Evolutionary conservation across 2,113 vertebrate genomes (phyloP).

Genomic region (Ascaphus truei): DNA sequence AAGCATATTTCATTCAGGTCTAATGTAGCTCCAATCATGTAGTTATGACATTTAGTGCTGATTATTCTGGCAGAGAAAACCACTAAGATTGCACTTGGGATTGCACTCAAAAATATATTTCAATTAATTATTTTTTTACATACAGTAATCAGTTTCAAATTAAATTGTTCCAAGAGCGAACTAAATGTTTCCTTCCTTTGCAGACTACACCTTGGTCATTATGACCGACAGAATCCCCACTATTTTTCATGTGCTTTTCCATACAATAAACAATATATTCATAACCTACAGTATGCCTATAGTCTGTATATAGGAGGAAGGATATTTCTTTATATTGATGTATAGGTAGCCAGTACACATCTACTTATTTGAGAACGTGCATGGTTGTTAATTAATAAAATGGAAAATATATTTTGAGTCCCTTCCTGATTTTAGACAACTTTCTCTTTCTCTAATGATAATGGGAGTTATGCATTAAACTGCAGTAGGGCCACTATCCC

Average conservation of each 20-base stretch:
- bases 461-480: too few species aligned
- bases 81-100: background rate
- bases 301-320: background rate
- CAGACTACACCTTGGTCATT: background rate
- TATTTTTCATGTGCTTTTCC: background rate
- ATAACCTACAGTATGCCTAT: background rate
- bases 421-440: too few species aligned
- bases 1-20: background rate
- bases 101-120: background rate
- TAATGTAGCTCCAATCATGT: slow-evolving; percentile 10
- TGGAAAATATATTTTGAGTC: too few species aligned
- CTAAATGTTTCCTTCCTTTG: slow-evolving; percentile 19
- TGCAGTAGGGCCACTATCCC: too few species aligned
- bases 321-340: background rate
- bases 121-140: background rate
- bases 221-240: background rate
- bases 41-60: background rate
- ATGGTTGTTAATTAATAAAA: too few species aligned
- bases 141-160: slow-evolving; percentile 13
- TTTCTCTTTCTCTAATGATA: too few species aligned
- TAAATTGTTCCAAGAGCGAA: background rate
- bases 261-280: slow-evolving; percentile 6
- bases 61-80: slow-evolving; percentile 8
- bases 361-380: background rate
- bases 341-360: background rate